Conservation (phyloP, 1,140 invertebrate species). For the Battus philenor region DNA sequence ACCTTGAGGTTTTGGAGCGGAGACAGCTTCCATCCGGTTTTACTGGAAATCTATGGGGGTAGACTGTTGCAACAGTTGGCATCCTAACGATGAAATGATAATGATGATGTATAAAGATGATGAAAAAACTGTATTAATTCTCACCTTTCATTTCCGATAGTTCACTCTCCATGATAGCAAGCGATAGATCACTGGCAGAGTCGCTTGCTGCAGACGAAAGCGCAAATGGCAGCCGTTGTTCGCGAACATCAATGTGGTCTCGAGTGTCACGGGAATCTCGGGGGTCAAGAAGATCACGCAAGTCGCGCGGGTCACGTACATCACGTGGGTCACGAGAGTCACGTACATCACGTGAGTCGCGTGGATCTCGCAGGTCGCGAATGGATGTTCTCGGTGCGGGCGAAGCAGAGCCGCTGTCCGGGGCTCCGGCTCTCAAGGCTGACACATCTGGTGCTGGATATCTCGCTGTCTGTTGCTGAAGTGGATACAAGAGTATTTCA, state of each 20-base stretch:
- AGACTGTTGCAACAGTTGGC: too few species aligned
- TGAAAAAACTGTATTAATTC: too few species aligned
- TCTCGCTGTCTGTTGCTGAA: conserved; percentile 40
- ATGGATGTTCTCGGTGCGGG: conserved; percentile 16
- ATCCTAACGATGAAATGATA: too few species aligned
- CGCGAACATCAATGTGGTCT: conserved; percentile 11
- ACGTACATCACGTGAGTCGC: background rate
- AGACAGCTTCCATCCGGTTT: too few species aligned
- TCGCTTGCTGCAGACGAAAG: conserved; percentile 97
- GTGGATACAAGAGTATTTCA: too few species aligned
- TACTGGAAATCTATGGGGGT: too few species aligned
- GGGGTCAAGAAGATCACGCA: background rate
- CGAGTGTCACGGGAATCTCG: conserved; percentile 1
- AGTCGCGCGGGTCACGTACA: background rate
- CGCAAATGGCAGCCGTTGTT: conserved; percentile 79
- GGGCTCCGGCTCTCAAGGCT: conserved; percentile 19
- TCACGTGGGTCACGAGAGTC: conserved; percentile 3
- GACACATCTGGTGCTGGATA: conserved; percentile 81
- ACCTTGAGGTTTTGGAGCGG: too few species aligned
- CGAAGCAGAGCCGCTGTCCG: conserved; percentile 21
- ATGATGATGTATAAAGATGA: too few species aligned
- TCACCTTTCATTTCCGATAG: conserved; percentile 67
- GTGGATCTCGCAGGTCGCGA: conserved; percentile 1
- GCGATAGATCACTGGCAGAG: conserved; percentile 89
- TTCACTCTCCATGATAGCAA: conserved; percentile 84